Conservation (phyloP, 2,113 vertebrate genomes). For the Cygnus atratus region DNA sequence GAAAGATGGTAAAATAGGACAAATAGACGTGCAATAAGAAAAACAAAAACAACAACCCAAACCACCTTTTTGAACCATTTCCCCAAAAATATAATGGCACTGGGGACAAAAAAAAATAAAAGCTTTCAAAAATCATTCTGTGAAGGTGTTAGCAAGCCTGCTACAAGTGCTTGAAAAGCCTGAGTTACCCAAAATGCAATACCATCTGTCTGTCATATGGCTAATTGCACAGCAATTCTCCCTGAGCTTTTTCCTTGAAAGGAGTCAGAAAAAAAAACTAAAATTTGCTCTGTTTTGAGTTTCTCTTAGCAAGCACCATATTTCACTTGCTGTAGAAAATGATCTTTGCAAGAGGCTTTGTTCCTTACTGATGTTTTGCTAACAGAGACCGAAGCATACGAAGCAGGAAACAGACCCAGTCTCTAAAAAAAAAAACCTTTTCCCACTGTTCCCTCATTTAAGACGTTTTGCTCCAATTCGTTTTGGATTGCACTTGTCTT, state of each 20-base stretch:
- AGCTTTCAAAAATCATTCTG: neutral
- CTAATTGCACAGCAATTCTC: neutral
- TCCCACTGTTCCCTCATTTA: neutral
- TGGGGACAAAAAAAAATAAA: neutral
- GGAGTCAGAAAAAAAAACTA: neutral
- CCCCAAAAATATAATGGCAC: neutral
- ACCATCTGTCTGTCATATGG: neutral
- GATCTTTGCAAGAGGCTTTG: neutral
- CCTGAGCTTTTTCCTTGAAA: neutral
- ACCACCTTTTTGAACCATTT: neutral
- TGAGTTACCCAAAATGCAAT: neutral
- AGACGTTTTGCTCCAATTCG: neutral
- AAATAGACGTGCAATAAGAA: neutral
- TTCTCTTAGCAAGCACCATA: neutral
- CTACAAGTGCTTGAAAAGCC: neutral
- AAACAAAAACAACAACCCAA: too few relatives aligned
- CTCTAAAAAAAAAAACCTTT: neutral
- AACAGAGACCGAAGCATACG: neutral
- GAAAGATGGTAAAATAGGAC: neutral
- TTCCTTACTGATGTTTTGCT: neutral
- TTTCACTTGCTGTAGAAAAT: neutral
- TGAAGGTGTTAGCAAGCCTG: neutral
- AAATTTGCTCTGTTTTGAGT: neutral
- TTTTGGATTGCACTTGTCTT: neutral
- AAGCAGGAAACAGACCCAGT: neutral